A percentile compares a stretch with the other conserved stretches of the same genome.
phyloP scores from a whole-genome alignment of 2,888 invertebrate species.

The Tiphia femorata region DNA sequence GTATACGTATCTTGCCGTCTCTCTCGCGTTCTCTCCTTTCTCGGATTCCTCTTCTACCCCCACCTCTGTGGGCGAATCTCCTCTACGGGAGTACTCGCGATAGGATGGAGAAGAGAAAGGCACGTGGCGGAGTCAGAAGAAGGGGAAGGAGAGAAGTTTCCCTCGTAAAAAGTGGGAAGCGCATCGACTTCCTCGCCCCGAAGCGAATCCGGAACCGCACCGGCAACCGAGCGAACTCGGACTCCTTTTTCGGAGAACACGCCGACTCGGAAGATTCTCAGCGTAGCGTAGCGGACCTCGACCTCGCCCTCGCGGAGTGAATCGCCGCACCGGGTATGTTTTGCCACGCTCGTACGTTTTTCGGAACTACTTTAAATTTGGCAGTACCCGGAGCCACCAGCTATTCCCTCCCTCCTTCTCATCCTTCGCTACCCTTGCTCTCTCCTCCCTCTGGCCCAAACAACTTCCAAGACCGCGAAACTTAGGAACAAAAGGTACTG shows the following conservation, averaged over 20 bases:
- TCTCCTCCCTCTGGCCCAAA: neutral
- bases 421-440: too few species aligned
- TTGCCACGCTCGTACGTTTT: constrained; percentile 39
- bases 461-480: constrained; percentile 40
- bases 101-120: neutral
- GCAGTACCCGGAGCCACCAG: constrained; percentile 26
- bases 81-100: too few species aligned
- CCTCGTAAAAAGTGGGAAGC: constrained; percentile 5
- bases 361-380: constrained; percentile 52
- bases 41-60: too few species aligned
- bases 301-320: too few species aligned
- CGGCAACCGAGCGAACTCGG: constrained; percentile 24
- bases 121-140: neutral
- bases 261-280: too few species aligned
- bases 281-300: too few species aligned
- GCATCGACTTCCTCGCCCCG: constrained; percentile 29
- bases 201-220: constrained; percentile 32
- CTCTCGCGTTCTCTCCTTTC: neutral
- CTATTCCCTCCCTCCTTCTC: neutral
- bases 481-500: constrained; percentile 46
- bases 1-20: too few species aligned
- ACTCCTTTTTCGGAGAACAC: constrained; percentile 32
- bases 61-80: too few species aligned
- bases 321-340: constrained; percentile 36
- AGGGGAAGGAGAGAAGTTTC: constrained; percentile 1